Base-by-base conservation (phyloP, 2,797 vertebrate genomes). In the Parotocinclus haroldoi region DNA sequence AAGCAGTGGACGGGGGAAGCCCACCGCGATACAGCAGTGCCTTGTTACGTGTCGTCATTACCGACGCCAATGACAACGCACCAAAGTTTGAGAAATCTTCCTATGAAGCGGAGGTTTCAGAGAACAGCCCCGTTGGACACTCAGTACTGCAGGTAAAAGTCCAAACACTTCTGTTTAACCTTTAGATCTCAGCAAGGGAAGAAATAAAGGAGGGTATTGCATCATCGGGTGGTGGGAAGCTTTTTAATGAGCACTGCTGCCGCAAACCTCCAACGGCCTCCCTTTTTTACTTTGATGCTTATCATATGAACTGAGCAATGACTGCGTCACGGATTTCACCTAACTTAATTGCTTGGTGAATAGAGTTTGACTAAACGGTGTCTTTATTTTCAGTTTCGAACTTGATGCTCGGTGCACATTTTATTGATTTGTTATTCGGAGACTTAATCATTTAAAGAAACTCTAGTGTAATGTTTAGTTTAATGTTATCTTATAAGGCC, bases 41-140 rank as follows among this genome's bases (percentile, higher is more conserved):
- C 79, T 86, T 99, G 81, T 90, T 99, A 13, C 91, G 96, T 56
- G 94, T 99, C 76, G 91, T 96, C 1, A 92, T 99, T 76, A 92
- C 95, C 0, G 97, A 99, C 73, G 94, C 94, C 79, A 99, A 99
- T 0, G 97, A 99, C 84, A 98, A 99, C 0, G 83, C 93, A 0
- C 97, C 97, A 58, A 96, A 95, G 78, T 99, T 99, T 0, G 97
- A 99, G 83, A 94, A 87, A 77, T 89, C 93, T 0, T 79, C 90
- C 4, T 98, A 99, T 0, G 96, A 99, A 51, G 94, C 95, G 0
- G 93, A 95, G 71, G 89, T 99, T 69, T 93, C 91, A 0, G 97
- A 99, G 82, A 99, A 98, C 79, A 99, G 97, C 82, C 95, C 97
- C 0, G 82, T 94, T 16, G 97, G 96, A 13, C 94, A 98, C 84